These are phyloP conservation scores for Pedionomus torquatus DNA, from an alignment of 2,113 vertebrate species.

Conservation along the genomic window DNA sequence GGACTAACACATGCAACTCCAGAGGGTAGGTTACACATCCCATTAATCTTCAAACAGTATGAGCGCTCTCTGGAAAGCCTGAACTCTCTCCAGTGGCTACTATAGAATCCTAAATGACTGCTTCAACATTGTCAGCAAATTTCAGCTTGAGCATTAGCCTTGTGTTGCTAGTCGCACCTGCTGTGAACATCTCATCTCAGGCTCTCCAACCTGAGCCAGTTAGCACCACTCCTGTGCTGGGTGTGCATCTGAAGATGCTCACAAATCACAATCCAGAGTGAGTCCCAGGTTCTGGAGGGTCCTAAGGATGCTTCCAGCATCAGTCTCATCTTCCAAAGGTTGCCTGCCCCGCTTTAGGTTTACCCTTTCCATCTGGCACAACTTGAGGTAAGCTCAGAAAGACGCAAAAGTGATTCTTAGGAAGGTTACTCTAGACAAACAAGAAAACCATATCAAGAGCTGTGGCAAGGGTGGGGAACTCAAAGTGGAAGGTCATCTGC, in stretches of 20 bases:
- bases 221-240: background rate
- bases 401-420: background rate
- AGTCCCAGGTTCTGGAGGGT: background rate
- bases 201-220: background rate
- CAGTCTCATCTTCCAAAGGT: background rate
- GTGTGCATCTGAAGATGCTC: background rate
- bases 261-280: background rate
- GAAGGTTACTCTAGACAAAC: background rate
- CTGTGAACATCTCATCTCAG: background rate
- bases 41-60: background rate
- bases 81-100: background rate
- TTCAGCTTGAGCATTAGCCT: background rate
- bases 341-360: background rate
- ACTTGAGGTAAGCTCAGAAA: background rate
- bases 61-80: background rate
- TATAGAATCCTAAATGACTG: background rate
- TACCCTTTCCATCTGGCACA: background rate
- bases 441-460: background rate
- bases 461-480: background rate
- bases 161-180: rapidly evolving
- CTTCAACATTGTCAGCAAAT: background rate
- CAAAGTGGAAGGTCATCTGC: background rate
- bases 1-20: background rate
- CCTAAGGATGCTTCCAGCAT: background rate
- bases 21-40: background rate